Evolutionary conservation across 2,113 vertebrate species (phyloP).

Genomic region (Galbula dea): DNA sequence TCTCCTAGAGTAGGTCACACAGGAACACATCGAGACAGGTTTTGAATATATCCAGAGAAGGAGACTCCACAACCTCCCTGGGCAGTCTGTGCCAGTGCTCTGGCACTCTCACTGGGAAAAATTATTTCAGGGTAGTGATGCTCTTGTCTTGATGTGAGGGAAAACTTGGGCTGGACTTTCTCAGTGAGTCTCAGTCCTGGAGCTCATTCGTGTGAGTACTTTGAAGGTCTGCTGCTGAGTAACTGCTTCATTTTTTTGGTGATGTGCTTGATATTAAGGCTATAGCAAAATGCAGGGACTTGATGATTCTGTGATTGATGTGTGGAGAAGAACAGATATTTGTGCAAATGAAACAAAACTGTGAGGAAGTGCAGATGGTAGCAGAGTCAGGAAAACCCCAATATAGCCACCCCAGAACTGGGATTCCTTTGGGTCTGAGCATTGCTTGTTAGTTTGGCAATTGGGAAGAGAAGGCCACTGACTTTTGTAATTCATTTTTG

Average conservation of each 20-base stretch:
- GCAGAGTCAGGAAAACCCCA: not conserved
- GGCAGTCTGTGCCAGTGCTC: no score
- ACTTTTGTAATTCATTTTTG: not conserved
- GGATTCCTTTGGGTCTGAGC: not conserved
- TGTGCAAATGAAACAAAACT: not conserved
- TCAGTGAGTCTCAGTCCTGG: not conserved
- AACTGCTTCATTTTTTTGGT: not conserved
- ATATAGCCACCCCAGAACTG: not conserved
- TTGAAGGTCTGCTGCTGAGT: not conserved
- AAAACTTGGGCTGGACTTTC: not conserved
- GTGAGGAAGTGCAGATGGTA: not conserved
- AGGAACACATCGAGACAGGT: no score
- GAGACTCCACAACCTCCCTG: no score
- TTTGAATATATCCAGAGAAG: no score
- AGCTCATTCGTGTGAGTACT: fast-evolving
- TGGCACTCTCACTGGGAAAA: no score
- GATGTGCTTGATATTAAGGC: not conserved
- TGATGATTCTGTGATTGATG: not conserved
- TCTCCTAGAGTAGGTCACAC: no score
- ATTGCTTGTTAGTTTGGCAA: not conserved
- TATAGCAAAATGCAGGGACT: not conserved
- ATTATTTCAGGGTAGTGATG: not conserved
- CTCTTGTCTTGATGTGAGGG: not conserved
- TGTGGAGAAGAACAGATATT: not conserved
- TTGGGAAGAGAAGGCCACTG: not conserved